A percentile compares a stretch with the other conserved stretches of the same genome.
Evolutionary conservation across 53 echinoderm and acorn worm species (phyloP).

Genomic region (Temnopleurus reevesii): DNA sequence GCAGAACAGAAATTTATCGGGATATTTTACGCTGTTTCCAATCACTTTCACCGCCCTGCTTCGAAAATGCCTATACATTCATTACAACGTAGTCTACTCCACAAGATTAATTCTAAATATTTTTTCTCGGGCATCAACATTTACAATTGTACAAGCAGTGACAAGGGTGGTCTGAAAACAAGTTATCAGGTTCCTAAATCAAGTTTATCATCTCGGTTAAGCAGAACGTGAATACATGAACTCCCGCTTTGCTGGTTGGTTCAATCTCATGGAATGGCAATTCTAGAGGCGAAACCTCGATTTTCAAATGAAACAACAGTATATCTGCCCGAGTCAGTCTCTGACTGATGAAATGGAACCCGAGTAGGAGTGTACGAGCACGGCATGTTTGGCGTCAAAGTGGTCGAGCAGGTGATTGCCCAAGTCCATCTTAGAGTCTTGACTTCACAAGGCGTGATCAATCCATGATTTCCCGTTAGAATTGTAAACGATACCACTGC

Average conservation of each 20-base stretch:
- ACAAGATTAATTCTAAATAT: constrained; percentile 2
- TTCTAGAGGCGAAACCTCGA: background rate
- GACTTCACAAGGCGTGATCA: constrained; percentile 31
- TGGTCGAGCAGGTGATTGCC: constrained; percentile 49
- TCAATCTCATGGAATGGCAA: background rate
- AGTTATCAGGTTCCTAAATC: background rate
- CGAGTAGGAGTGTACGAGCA: background rate
- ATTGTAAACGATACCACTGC: constrained; percentile 45
- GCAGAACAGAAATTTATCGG: background rate
- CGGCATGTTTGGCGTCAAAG: constrained; percentile 35
- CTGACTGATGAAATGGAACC: constrained; percentile 19
- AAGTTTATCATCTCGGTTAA: background rate
- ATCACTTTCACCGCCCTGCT: background rate
- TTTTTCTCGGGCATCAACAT: background rate
- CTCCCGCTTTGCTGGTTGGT: background rate
- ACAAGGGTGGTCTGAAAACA: constrained; percentile 1
- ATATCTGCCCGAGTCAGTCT: background rate
- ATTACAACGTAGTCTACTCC: background rate
- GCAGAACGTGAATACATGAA: background rate
- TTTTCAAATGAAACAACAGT: constrained; percentile 15
- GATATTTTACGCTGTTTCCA: background rate
- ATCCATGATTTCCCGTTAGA: constrained; percentile 55
- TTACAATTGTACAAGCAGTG: background rate
- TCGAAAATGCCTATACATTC: too few relatives aligned
- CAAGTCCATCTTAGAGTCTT: constrained; percentile 3